Evolutionary conservation across 2,888 invertebrate genomes (phyloP), one percentile per base, ranked within the genome.

Genomic region (Pandemis heparana): DNA sequence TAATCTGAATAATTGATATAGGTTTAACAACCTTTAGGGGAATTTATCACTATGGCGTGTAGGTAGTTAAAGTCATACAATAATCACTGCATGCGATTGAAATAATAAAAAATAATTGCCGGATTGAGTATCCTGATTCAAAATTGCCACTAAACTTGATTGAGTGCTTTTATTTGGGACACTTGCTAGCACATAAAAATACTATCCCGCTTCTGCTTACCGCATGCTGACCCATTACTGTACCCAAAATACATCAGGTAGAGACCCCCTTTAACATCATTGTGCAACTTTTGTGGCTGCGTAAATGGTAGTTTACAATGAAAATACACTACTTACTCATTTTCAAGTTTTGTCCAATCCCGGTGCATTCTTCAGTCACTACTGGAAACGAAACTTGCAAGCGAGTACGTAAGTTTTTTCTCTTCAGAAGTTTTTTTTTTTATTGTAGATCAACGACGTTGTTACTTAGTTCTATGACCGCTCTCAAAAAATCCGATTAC

Each of bases 131-230:
- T 6, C 39, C 38, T 18, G 43, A 60, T 63, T 63, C 32, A 53
- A 32, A 56, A n/a, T 43, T 64, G 4, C 53, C 48, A 38, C 60
- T n/a, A 56, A 48, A 60, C 67, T n/a, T 65, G 18, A 41, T n/a
- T 65, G 18, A 41, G 64, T 14, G 69, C 68, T 51, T 66, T 56
- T 60, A 51, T 60, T 18, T 12, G 41, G 32, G 32, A 61, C 64
- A 59, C 63, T 68, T 64, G 64, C 60, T n/a, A 16, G 43, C 64
- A 63, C 23, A 23, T 39, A 59, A 39, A 18, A 38, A 64, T 60
- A 74, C 23, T 51, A 69, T 60, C 23, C 75, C 79, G 89, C 89
- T 87, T 87, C 67, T 75, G 88, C 89, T 89, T 88, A 73, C 75
- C 82, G 89, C 88, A 89, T 88, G 88, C 79, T 82, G 81, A 75